phyloP scores from a whole-genome alignment of 1,140 invertebrate species.

The Apis cerana region DNA sequence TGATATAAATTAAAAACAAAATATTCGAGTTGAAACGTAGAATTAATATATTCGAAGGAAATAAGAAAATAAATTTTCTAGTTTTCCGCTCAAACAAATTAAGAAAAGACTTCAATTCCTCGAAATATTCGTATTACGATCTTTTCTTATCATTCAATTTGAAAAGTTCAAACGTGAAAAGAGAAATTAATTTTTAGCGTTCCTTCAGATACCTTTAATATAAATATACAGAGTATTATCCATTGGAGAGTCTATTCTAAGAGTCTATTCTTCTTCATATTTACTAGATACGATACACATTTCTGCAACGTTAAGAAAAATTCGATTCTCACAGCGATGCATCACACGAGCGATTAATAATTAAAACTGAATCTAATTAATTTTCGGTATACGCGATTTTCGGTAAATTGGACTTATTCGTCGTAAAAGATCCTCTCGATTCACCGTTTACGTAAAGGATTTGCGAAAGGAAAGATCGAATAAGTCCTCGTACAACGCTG shows the following conservation, averaged over 20 bases:
- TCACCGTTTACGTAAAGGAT: neutral
- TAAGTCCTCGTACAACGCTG: neutral
- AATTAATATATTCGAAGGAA: neutral
- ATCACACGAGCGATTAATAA: too few relatives aligned
- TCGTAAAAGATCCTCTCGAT: neutral
- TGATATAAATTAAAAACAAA: neutral
- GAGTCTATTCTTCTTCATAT: too few relatives aligned
- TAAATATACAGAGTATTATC: too few relatives aligned
- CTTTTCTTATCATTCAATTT: neutral
- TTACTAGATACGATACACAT: too few relatives aligned
- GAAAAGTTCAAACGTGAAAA: too few relatives aligned
- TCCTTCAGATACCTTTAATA: too few relatives aligned
- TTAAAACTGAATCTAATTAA: too few relatives aligned
- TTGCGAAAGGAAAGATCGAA: neutral
- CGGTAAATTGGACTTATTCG: too few relatives aligned
- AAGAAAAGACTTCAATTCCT: neutral
- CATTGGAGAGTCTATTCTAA: too few relatives aligned
- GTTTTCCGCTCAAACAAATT: neutral
- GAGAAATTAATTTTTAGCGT: neutral
- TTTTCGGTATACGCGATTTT: too few relatives aligned
- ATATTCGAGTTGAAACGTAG: neutral
- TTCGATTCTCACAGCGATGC: too few relatives aligned
- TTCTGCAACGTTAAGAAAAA: too few relatives aligned
- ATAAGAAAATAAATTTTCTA: neutral
- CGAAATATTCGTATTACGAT: neutral